Conservation (phyloP, 2,113 vertebrate genomes). For the Catagonus wagneri region DNA sequence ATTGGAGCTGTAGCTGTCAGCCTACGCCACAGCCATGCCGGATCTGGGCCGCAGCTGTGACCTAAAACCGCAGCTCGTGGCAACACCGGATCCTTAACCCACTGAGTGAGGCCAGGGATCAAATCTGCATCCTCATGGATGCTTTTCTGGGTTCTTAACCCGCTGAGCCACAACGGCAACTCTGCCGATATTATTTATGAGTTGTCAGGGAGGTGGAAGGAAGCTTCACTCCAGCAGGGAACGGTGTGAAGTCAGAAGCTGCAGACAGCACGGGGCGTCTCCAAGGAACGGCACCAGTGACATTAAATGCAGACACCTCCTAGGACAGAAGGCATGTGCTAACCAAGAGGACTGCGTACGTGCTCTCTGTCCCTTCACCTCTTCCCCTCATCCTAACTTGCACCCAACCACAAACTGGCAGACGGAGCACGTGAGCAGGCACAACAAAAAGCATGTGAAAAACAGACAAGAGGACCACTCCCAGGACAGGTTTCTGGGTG, state of each 20-base stretch:
- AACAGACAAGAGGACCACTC: neutral
- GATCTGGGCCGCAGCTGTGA: too few species aligned
- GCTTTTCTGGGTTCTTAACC: too few species aligned
- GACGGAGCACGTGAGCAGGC: neutral
- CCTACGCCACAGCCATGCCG: too few species aligned
- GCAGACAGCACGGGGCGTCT: rapidly evolving
- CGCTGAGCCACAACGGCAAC: too few species aligned
- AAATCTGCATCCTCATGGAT: too few species aligned
- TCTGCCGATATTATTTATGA: too few species aligned
- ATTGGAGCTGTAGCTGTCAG: too few species aligned
- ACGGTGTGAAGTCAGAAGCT: neutral
- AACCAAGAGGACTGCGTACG: neutral
- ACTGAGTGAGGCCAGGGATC: too few species aligned
- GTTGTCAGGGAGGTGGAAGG: neutral
- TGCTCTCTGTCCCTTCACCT: neutral
- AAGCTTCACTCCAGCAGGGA: neutral
- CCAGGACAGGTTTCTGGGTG: neutral
- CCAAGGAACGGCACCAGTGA: neutral
- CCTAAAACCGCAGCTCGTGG: too few species aligned
- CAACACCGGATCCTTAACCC: too few species aligned
- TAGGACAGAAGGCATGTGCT: neutral
- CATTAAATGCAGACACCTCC: neutral
- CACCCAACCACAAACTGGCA: neutral
- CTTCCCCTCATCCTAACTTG: neutral
- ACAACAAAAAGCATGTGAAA: neutral